Conservation (phyloP, 2,113 vertebrate species). For the Gasterosteus aculeatus region DNA sequence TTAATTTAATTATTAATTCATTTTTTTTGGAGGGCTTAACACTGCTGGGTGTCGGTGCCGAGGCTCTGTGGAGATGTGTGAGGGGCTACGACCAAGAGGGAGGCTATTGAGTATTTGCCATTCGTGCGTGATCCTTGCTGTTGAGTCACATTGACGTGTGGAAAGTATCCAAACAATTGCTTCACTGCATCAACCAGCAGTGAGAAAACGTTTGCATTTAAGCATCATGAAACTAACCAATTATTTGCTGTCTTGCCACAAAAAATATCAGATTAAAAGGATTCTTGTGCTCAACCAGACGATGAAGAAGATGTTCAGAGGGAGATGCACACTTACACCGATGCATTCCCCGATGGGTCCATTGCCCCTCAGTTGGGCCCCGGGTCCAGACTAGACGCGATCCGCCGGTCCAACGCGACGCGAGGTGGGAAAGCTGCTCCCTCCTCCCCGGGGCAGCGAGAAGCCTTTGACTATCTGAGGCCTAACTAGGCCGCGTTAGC, state of each 20-base stretch:
- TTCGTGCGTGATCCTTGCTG: neutral
- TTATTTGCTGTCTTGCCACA: slow-evolving; percentile 26
- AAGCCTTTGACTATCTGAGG: slow-evolving; percentile 43
- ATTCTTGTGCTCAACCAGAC: slow-evolving; percentile 40
- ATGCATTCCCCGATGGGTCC: slow-evolving; percentile 34
- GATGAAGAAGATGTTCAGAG: slow-evolving; percentile 12
- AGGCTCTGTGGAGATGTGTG: neutral
- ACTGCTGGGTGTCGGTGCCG: slow-evolving; percentile 11
- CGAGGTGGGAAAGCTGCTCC: slow-evolving; percentile 69
- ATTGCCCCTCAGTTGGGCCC: slow-evolving; percentile 18
- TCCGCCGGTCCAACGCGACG: slow-evolving; percentile 62
- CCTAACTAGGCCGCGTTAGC: slow-evolving; percentile 57
- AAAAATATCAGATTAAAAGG: slow-evolving; percentile 45
- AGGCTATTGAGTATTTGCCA: neutral
- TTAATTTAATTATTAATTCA: no score
- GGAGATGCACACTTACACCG: neutral
- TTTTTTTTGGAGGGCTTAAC: slow-evolving; percentile 12
- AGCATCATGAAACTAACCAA: slow-evolving; percentile 36
- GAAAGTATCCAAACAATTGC: slow-evolving; percentile 18
- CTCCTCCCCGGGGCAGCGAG: slow-evolving; percentile 36
- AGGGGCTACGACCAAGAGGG: neutral
- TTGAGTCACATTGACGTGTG: neutral
- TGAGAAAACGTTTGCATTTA: slow-evolving; percentile 27
- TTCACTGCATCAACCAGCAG: slow-evolving; percentile 1
- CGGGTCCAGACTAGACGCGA: slow-evolving; percentile 24